Evolutionary conservation across 2,888 invertebrate genomes (phyloP), one percentile per base, ranked within the genome.

Genomic region (Rhorus exstirpatorius): DNA sequence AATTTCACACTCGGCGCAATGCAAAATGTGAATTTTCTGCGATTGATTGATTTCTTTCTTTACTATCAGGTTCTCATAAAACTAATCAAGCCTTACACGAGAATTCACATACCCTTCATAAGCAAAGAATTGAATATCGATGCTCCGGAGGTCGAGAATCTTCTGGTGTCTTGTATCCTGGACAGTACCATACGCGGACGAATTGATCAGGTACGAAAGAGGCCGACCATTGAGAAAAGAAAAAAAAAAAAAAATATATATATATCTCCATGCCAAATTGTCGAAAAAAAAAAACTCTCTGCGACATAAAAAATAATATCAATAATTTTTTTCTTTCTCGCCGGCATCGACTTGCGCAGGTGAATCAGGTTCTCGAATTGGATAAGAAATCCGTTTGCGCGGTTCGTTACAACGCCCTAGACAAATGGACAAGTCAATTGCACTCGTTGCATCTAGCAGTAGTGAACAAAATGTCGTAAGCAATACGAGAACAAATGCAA

Each of bases 31-130:
- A n/a, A n/a, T n/a, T n/a, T n/a, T n/a, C n/a, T n/a, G n/a, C n/a
- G n/a, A 60, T 7, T 63, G 1, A 44, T 10, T 26, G 7, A 65
- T 46, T 51, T 85, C 95, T 95, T 10, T 68, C 53, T 8, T 21
- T 51, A 21, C 46, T 87, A 84, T 12, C 97, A 99, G 94, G 99
- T 99, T 83, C 94, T 99, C 80, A 98, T 99, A 84, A 99, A 99
- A 93, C 94, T 99, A 84, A 99, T 99, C 89, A 97, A 97, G 79
- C 99, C 99, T 0, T 99, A 99, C 93, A 99, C 99, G 58, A 96
- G 98, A 91, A 99, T 99, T 89, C 98, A 98, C 92, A 98, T 99
- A 93, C 98, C 98, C 3, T 99, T 99, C 93, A 98, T 99, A 92
- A 99, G 99, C 44, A 97, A 97, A 93, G 98, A 98, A 92, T 94